Base-by-base conservation (phyloP, 2,888 invertebrate genomes). In the Frankliniella fusca region DNA sequence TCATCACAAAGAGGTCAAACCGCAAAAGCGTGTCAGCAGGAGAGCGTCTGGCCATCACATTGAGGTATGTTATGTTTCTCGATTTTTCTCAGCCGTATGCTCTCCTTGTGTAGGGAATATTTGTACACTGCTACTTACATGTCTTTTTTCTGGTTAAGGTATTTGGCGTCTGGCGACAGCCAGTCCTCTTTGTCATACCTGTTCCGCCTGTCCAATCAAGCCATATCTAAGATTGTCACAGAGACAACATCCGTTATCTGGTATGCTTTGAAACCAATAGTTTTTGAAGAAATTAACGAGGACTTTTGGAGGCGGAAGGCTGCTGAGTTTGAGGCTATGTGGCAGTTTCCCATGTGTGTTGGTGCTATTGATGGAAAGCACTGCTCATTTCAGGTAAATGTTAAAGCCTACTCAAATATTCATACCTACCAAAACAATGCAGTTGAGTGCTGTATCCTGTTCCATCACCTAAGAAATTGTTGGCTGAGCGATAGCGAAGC, bases 291-390 rank as follows among this genome's bases (percentile, higher is more conserved):
- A 18, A 1, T 65, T 8, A 20, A 15, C 9, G 65, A 65, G n/a
- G 65, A 65, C 9, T n/a, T 65, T 3, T 65, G 65, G 65, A 18
- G 65, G 9, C 15, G 65, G n/a, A 65, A 65, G n/a, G n/a, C 20
- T 65, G 38, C 38, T 38, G 38, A 38, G 5, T 38, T 38, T 38
- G 38, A 38, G 5, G 38, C 38, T 38, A 38, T 18, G 20, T 65
- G 65, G 65, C 65, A 65, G n/a, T 65, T 65, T n/a, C 65, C 65
- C n/a, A 65, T 65, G 65, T 65, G 18, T 65, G 65, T 18, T n/a
- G 65, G 65, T 9, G 65, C 65, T n/a, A 65, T 65, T 18, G n/a
- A 65, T 65, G 65, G 65, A 18, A 65, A 65, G n/a, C 65, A 65
- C n/a, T 65, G 20, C 18, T 65, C n/a, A 20, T 15, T 65, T n/a